phyloP scores from a whole-genome alignment of 2,797 vertebrate genomes.

The Cuniculus paca region DNA sequence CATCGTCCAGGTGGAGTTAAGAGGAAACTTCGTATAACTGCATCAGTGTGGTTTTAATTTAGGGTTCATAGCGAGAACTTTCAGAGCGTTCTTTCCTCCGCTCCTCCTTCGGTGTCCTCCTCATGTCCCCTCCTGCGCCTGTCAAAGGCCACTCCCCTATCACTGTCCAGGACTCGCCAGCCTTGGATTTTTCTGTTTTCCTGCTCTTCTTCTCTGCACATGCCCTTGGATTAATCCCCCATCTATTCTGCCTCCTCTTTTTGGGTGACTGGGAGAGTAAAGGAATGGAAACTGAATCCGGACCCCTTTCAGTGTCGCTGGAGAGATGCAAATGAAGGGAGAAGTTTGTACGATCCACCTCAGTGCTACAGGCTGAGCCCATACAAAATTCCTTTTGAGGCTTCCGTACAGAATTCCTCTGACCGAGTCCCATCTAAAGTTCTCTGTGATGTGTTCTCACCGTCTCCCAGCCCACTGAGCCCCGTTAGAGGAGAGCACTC shows the following conservation, averaged over 20 bases:
- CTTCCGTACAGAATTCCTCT: background rate
- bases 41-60: background rate
- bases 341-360: too few relatives aligned
- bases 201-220: background rate
- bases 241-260: background rate
- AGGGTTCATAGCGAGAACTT: background rate
- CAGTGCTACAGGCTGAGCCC: rapidly evolving
- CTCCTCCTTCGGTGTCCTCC: rapidly evolving
- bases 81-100: background rate
- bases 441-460: background rate
- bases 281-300: rapidly evolving
- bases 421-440: too few relatives aligned
- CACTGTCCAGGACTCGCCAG: background rate
- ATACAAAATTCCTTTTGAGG: too few relatives aligned
- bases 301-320: background rate
- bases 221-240: too few relatives aligned
- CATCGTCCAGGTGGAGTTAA: background rate
- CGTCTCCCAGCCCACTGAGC: rapidly evolving
- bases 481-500: rapidly evolving
- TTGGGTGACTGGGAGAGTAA: background rate
- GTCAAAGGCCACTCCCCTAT: background rate
- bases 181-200: too few relatives aligned
- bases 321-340: background rate
- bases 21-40: background rate
- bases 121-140: rapidly evolving